Evolutionary conservation across 2,113 vertebrate genomes (phyloP), one percentile per base, ranked within the genome.

Genomic region (Meleagris gallopavo): DNA sequence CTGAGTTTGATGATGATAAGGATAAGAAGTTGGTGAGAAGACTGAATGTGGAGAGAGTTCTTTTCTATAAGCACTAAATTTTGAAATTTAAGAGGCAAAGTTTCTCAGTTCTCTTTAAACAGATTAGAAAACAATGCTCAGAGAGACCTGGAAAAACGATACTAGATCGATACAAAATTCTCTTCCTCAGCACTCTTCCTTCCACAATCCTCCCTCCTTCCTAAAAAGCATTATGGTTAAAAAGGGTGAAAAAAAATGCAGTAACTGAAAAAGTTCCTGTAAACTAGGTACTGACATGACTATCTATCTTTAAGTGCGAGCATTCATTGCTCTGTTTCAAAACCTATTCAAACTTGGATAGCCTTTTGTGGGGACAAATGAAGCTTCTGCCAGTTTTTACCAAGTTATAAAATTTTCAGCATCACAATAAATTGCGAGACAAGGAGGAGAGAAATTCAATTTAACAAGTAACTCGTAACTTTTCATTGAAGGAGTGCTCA

Each of bases 401-500:
- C 88, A 96, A 96, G 94, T 96, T 97, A 97, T 95, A 96, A 96
- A 96, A 96, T 94, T 97, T 96, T 95, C 96, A 97, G 90, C 83
- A 91, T 96, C 87, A 96, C 95, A 97, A 96, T 95, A 96, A 95
- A 97, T 95, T 97, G 94, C 90, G 86, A 97, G 95, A 97, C 87
- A 96, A 93, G 94, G 73, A 95, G 86, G 66, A 97, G 91, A 96
- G 94, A 97, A 96, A 97, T 96, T 97, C 95, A 95, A 96, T 97
- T 97, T 97, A 96, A 96, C 89, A 96, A 95, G 84, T 85, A 97
- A 93, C 81, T 96, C 91, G 87, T 96, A 97, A 95, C 93, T 96
- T 97, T 97, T 97, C 97, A 96, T 79, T 97, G 95, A 97, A 97
- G 87, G 84, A 95, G 78, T 85, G 90, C 77, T 97, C 95, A 94